Evolutionary conservation across 2,888 invertebrate genomes (phyloP), one percentile per base, ranked within the genome.

Genomic region (Chloromyia formosa): DNA sequence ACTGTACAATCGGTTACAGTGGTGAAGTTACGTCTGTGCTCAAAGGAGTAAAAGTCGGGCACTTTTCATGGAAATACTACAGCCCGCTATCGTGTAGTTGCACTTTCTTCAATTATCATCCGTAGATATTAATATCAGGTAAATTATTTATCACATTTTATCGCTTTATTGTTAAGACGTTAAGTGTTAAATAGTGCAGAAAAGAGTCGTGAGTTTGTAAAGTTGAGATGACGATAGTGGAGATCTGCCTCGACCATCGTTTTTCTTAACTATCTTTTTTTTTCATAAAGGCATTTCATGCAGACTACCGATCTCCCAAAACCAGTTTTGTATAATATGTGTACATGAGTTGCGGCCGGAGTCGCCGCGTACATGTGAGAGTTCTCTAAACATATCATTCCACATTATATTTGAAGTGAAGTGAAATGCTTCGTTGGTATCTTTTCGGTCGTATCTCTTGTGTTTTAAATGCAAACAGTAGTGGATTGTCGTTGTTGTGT

Each of bases 401-500:
- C 42, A 42, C 27, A 49, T 49, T n/a, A 49, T 49, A 49, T 42
- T 42, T 18, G 20, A 22, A 66, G 49, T 23, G 64, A 64, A 42
- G 40, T 18, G 35, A 66, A 66, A 66, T 66, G 66, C 66, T 49
- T 66, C 45, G 66, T 35, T 66, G 66, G 66, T 66, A 66, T 66
- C 66, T 66, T 66, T 66, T 45, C 66, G 16, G 66, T 66, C 22
- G 27, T 66, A 35, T 18, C 66, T 66, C 66, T 45, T 66, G 45
- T 42, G 66, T 49, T 66, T 66, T 18, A 35, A 42, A 49, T 66
- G 22, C 66, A 66, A 66, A 66, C 66, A 66, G 66, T 49, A 66
- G 66, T 66, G 49, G 27, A 66, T 49, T 66, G 45, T 66, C 66
- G 66, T 45, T 49, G 66, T 35, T 35, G 27, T 35, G 27, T 35